phyloP scores from a whole-genome alignment of 2,113 vertebrate species.

The Cyrtonyx montezumae region DNA sequence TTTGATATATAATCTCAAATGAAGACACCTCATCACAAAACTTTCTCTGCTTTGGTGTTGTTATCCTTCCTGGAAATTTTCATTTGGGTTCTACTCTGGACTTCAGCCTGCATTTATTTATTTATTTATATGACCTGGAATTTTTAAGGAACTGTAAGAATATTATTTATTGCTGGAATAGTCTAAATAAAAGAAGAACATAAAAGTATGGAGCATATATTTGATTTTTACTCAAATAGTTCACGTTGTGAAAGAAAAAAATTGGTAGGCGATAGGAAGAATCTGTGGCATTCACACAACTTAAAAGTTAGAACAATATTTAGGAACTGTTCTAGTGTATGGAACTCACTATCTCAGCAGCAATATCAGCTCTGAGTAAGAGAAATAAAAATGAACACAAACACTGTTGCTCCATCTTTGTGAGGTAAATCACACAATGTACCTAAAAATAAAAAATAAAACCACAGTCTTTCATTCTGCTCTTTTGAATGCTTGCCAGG shows the following conservation, averaged over 20 bases:
- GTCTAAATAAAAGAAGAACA: not conserved
- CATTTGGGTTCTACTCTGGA: not conserved
- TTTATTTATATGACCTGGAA: not conserved
- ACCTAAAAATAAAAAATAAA: rapidly evolving
- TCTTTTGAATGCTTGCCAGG: not conserved
- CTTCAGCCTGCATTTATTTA: not conserved
- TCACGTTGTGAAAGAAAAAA: not conserved
- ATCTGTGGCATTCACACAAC: not conserved
- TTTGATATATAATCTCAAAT: not conserved
- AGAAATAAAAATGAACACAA: not conserved
- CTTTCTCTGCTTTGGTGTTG: not conserved
- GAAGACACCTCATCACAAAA: not conserved
- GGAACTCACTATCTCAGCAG: not conserved
- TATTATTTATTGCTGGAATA: too few species aligned
- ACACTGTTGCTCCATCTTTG: not conserved
- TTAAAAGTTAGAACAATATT: not conserved
- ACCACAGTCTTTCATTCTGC: not conserved
- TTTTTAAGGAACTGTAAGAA: not conserved
- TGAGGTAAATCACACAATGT: not conserved
- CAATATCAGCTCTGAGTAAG: not conserved
- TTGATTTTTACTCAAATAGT: not conserved
- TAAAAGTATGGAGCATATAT: not conserved
- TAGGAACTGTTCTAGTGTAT: not conserved
- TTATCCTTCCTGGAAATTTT: not conserved
- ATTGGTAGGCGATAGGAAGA: not conserved